These are phyloP conservation scores for Tonatia bakeri DNA, from an alignment of 2,113 vertebrate species.

Conservation along the genomic window DNA sequence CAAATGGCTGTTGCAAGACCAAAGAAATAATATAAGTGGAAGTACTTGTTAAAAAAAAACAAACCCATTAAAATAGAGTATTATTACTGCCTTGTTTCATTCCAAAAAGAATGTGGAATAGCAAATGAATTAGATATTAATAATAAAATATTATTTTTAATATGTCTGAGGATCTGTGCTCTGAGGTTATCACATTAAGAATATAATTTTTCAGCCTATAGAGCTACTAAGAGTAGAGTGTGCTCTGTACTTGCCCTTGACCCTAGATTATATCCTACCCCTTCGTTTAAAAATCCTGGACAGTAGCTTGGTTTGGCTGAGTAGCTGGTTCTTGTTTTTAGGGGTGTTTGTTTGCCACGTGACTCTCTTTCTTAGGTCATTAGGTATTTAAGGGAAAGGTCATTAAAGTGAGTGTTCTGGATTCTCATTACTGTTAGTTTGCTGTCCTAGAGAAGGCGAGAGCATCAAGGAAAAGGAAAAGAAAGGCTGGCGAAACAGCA, in stretches of 20 bases:
- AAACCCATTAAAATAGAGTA: not conserved
- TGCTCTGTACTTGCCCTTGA: not conserved
- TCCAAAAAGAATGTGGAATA: not conserved
- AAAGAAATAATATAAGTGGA: not conserved
- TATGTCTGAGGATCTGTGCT: not conserved
- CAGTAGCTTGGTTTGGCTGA: not conserved
- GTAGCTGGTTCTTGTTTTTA: not conserved
- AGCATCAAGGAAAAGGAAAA: not conserved
- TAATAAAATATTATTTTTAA: not conserved
- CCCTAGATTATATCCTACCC: not conserved
- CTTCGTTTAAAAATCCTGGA: not conserved
- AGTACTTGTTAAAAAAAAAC: not conserved
- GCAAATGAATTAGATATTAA: not conserved
- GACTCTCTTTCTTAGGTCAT: not conserved
- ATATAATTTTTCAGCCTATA: not conserved
- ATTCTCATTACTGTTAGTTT: accelerated
- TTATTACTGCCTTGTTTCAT: not conserved
- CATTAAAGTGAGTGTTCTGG: not conserved
- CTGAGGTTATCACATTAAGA: not conserved
- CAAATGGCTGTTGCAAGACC: not conserved
- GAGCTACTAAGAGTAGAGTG: not conserved
- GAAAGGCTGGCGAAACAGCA: not conserved
- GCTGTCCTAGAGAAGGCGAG: not conserved
- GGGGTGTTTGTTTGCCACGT: not conserved
- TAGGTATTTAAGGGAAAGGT: not conserved